Evolutionary conservation across 2,888 invertebrate genomes (phyloP).

Genomic region (Xanthia togata): DNA sequence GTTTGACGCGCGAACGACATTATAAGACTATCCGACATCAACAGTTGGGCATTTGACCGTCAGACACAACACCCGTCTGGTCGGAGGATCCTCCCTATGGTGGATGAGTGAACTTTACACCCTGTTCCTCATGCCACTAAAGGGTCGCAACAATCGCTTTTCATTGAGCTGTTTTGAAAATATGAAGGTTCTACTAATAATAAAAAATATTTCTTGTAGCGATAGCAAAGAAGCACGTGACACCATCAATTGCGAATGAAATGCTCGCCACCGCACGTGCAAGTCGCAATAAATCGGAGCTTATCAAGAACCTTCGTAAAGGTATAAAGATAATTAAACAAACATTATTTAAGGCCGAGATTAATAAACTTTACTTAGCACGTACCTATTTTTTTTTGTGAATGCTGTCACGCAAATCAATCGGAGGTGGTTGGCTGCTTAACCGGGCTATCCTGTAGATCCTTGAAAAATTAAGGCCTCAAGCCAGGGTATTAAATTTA

Average conservation of each 20-base stretch:
- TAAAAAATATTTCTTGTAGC: constrained; percentile 14
- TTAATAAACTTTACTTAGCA: neutral
- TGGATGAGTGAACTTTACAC: no score
- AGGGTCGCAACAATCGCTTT: no score
- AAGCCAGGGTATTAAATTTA: neutral
- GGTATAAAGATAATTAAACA: constrained; percentile 9
- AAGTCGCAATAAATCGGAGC: constrained; percentile 25
- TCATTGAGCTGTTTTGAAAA: neutral
- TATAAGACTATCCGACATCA: no score
- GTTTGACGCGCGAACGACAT: no score
- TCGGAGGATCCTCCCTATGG: no score
- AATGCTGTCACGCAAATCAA: neutral
- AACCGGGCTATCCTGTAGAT: no score
- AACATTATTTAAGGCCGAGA: no score
- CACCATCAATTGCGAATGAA: constrained; percentile 23
- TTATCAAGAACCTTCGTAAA: constrained; percentile 38
- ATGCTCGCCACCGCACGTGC: constrained; percentile 10
- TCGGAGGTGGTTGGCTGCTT: neutral
- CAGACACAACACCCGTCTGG: no score
- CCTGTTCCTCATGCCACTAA: no score
- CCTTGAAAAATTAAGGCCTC: neutral
- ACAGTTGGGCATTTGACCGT: no score
- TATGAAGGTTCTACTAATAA: neutral
- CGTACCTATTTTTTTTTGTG: neutral
- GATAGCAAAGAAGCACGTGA: constrained; percentile 41